A percentile compares a stretch with the other conserved stretches of the same genome.
phyloP scores from a whole-genome alignment of 2,888 invertebrate species.

The Latrodectus hesperus region DNA sequence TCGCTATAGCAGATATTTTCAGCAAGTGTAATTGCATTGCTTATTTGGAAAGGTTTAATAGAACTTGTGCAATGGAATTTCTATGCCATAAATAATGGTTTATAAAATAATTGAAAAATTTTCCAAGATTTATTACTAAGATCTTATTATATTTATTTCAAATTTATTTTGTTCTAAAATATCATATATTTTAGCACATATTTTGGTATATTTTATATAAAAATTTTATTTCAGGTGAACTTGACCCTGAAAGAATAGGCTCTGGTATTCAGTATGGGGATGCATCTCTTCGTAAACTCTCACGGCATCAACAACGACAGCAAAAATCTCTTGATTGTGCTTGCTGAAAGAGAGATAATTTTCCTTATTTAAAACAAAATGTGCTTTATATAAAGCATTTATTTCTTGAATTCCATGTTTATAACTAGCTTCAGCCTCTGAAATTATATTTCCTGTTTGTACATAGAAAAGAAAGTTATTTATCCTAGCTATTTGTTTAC shows the following conservation, averaged over 20 bases:
- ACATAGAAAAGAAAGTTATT: neutral
- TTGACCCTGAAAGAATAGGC: constrained; percentile 88
- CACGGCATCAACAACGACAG: constrained; percentile 72
- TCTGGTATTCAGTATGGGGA: constrained; percentile 82
- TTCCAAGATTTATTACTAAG: neutral
- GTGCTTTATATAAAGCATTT: constrained; percentile 4
- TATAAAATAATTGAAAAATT: no score
- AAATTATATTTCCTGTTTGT: neutral
- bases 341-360: constrained; percentile 39
- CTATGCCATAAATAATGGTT: no score
- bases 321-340: constrained; percentile 70
- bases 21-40: no score
- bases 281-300: constrained; percentile 79
- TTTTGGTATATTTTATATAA: no score
- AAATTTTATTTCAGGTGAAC: constrained; percentile 79
- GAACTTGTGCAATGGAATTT: no score
- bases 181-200: neutral
- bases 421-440: neutral
- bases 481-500: neutral
- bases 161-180: constrained; percentile 31
- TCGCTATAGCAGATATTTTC: no score
- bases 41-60: no score
- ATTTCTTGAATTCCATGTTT: neutral
- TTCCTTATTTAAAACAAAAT: neutral
- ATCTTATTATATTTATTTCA: neutral